phyloP scores from a whole-genome alignment of 2,113 vertebrate genomes.

The Carassius auratus region DNA sequence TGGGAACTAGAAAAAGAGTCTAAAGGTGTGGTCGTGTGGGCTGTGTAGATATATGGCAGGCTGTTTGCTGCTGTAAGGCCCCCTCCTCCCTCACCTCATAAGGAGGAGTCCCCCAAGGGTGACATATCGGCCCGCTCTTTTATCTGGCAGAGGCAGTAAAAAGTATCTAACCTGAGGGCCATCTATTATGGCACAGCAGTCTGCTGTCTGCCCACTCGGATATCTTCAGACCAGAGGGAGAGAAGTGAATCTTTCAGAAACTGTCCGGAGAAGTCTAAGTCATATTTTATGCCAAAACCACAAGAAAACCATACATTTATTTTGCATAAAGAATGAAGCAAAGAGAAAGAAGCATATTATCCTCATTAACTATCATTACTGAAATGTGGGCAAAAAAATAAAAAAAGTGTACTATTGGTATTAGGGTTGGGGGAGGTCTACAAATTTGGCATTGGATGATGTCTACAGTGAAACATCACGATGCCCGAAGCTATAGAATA shows the following conservation, averaged over 20 bases:
- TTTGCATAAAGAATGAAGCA: background rate
- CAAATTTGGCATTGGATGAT: too few species aligned
- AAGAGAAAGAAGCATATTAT: background rate
- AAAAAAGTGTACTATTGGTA: too few species aligned
- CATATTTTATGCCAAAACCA: background rate
- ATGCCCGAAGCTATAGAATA: too few species aligned
- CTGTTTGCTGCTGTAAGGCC: background rate
- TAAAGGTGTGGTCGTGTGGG: conserved; percentile 6
- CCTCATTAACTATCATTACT: background rate
- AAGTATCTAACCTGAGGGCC: conserved; percentile 43
- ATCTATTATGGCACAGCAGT: conserved; percentile 51
- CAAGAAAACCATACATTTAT: background rate
- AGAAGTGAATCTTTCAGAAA: background rate
- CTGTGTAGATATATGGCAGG: conserved; percentile 34
- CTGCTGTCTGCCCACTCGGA: background rate
- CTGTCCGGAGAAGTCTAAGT: background rate
- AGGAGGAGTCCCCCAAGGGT: background rate
- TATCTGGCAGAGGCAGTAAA: conserved; percentile 40
- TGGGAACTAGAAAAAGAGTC: conserved; percentile 1
- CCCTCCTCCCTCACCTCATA: conserved; percentile 11
- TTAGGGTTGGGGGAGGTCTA: too few species aligned
- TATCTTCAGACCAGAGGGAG: conserved; percentile 24
- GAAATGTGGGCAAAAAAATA: too few species aligned
- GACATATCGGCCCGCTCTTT: conserved; percentile 32
- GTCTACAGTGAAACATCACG: too few species aligned